These are phyloP conservation scores for Crepidodera aurea DNA, from an alignment of 2,888 invertebrate species.

Conservation along the genomic window DNA sequence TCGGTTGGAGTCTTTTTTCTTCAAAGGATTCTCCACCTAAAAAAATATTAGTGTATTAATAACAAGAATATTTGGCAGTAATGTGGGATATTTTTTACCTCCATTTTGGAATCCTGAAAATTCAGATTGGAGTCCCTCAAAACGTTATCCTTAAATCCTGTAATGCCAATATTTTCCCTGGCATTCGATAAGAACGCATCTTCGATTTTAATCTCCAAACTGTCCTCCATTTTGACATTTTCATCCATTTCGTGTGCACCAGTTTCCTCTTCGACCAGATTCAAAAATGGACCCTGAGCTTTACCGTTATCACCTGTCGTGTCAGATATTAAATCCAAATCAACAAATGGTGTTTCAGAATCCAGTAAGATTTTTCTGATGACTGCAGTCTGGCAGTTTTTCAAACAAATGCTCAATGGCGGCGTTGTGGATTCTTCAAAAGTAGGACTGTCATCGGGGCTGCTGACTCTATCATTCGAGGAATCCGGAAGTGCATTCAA, in stretches of 20 bases:
- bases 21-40: slow-evolving; percentile 30
- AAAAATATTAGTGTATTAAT: neutral
- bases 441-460: neutral
- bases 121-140: slow-evolving; percentile 47
- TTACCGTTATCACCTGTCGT: neutral
- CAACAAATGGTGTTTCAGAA: slow-evolving; percentile 11
- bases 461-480: neutral
- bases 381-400: slow-evolving; percentile 8
- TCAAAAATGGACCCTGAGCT: neutral
- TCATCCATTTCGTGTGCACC: slow-evolving; percentile 8
- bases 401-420: slow-evolving; percentile 5
- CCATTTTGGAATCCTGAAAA: slow-evolving; percentile 45
- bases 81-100: slow-evolving; percentile 11
- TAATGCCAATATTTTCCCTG: slow-evolving; percentile 63
- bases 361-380: slow-evolving; percentile 10
- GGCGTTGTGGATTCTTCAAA: neutral
- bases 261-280: neutral
- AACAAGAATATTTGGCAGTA: neutral
- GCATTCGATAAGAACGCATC: slow-evolving; percentile 70
- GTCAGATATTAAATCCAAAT: slow-evolving; percentile 2
- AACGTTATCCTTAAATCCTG: slow-evolving; percentile 32
- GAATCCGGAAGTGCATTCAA: neutral
- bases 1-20: slow-evolving; percentile 55
- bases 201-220: slow-evolving; percentile 61
- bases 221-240: slow-evolving; percentile 35